Conservation (phyloP, 2,888 invertebrate species). For the Thalpophila matura region DNA sequence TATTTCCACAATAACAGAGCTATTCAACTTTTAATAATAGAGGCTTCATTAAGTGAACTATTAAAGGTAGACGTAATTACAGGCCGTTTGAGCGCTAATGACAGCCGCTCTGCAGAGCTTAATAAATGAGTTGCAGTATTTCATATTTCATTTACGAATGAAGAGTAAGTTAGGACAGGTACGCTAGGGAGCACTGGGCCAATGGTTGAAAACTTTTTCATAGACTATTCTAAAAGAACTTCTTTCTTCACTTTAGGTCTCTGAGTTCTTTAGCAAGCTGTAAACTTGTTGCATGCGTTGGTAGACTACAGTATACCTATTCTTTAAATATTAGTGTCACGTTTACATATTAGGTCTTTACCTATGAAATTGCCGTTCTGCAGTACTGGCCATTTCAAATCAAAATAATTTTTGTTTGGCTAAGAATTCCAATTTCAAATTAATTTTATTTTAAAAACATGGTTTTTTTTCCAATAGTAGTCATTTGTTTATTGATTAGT, state of each 20-base stretch:
- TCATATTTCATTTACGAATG: slow-evolving; percentile 6
- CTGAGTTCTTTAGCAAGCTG: no score
- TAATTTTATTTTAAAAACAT: no score
- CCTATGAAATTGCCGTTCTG: no score
- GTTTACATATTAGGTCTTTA: no score
- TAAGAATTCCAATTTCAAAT: no score
- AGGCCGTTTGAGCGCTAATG: slow-evolving; percentile 20
- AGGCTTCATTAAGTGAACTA: slow-evolving; percentile 37
- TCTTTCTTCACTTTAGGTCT: no score
- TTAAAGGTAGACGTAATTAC: slow-evolving; percentile 23
- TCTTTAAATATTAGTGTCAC: no score
- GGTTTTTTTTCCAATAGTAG: no score
- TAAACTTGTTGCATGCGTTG: slow-evolving; percentile 4
- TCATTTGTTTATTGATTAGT: no score
- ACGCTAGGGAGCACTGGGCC: background rate
- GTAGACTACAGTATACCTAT: no score
- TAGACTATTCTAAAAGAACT: background rate
- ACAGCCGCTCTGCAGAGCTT: slow-evolving; percentile 3
- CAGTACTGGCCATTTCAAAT: no score
- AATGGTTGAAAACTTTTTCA: background rate
- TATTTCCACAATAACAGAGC: background rate
- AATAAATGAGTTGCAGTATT: slow-evolving; percentile 32
- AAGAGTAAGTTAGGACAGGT: slow-evolving; percentile 22
- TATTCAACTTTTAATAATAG: slow-evolving; percentile 24
- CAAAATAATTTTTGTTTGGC: no score